Conservation (phyloP, 2,797 vertebrate species). For the Aeoliscus strigatus region DNA sequence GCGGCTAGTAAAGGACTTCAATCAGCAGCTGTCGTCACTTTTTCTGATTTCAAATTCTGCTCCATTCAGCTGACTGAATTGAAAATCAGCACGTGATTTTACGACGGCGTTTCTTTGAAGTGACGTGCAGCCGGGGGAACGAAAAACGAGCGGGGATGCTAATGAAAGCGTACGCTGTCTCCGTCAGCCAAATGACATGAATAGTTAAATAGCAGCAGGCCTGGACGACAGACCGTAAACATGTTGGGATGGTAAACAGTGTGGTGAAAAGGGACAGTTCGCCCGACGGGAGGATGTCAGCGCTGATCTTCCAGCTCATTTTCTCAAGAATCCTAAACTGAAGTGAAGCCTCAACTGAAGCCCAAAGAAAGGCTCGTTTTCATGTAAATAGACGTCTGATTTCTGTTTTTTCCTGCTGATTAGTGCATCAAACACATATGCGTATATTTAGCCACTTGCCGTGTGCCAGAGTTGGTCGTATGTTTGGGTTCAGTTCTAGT, state of each 20-base stretch:
- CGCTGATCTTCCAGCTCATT: constrained; percentile 3
- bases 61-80: constrained; percentile 7
- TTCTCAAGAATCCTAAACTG: constrained; percentile 12
- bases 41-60: constrained; percentile 11
- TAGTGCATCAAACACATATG: constrained; percentile 7
- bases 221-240: constrained; percentile 44
- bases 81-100: constrained; percentile 29
- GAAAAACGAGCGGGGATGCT: constrained; percentile 34
- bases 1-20: too few species aligned
- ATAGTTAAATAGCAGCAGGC: constrained; percentile 35
- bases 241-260: constrained; percentile 35
- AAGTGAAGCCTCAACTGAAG: constrained; percentile 17
- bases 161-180: constrained; percentile 33
- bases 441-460: constrained; percentile 6
- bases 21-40: too few species aligned
- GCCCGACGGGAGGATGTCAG: constrained; percentile 19
- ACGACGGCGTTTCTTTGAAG: constrained; percentile 26
- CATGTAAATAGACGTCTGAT: constrained; percentile 19
- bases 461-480: background rate
- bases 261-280: constrained; percentile 26
- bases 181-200: constrained; percentile 41
- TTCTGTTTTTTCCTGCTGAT: constrained; percentile 11
- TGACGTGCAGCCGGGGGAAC: constrained; percentile 10
- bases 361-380: constrained; percentile 14
- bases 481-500: constrained; percentile 12